Evolutionary conservation across 2,888 invertebrate genomes (phyloP), one percentile per base, ranked within the genome.

Genomic region (Flabesymbios commensalis): DNA sequence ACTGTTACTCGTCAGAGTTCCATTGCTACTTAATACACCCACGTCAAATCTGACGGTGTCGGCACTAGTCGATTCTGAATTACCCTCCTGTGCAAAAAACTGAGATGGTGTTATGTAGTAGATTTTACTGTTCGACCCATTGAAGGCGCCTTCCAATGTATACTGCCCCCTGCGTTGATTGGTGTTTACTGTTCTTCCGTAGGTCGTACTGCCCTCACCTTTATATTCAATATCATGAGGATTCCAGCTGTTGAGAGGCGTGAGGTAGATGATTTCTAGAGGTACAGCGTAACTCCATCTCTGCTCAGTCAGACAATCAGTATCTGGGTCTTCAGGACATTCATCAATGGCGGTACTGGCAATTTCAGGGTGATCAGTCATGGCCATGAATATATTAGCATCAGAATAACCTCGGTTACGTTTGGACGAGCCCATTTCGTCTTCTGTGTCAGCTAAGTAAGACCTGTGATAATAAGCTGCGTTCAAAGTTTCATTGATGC

Each of bases 181-280:
- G n/a, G n/a, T n/a, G n/a, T n/a, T n/a, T n/a, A n/a, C n/a, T n/a
- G n/a, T n/a, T n/a, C n/a, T n/a, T n/a, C n/a, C n/a, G n/a, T n/a
- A n/a, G n/a, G n/a, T n/a, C n/a, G n/a, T n/a, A n/a, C n/a, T n/a
- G n/a, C n/a, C 45, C 22, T 14, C 3, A 63, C 65, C 58, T 31
- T 53, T 60, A 42, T 62, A 70, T 4, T 41, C 19, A 1, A 78
- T 39, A 28, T 73, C 59, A 60, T 72, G 72, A 1, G 78, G 77
- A 61, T 77, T 77, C 78, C 78, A 78, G 17, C 51, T 54, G 14
- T 64, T 53, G 14, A 78, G 67, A 0, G 78, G 78, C 0, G 75
- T 78, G 55, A 73, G 41, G 70, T 70, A 78, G 52, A 77, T 63
- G 29, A 78, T 64, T 57, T 78, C 78, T 29, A 78, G 62, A 0